Evolutionary conservation across 2,113 vertebrate species (phyloP).

Genomic region (Porphyrio hochstetteri): DNA sequence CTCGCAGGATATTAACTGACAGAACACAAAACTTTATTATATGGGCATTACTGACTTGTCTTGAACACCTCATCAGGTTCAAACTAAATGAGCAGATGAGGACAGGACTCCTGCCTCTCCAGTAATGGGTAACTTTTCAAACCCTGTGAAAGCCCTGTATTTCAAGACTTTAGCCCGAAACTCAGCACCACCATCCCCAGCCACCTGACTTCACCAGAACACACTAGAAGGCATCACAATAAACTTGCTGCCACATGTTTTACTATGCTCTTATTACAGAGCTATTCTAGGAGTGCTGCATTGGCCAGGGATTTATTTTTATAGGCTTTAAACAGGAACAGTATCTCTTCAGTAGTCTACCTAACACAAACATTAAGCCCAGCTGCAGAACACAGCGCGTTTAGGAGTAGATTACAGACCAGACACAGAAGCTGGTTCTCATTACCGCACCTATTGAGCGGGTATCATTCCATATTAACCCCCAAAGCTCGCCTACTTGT

Average conservation of each 20-base stretch:
- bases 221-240: conserved; percentile 31
- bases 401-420: not conserved
- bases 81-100: not conserved
- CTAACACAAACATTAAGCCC: not conserved
- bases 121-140: not conserved
- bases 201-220: conserved; percentile 3
- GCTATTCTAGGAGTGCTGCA: conserved; percentile 14
- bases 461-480: not conserved
- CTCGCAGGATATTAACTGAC: not conserved
- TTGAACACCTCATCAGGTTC: not conserved
- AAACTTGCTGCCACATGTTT: conserved; percentile 3
- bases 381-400: not conserved
- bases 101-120: not conserved
- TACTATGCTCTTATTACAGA: conserved; percentile 34
- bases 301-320: conserved; percentile 23
- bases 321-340: not conserved
- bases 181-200: not conserved
- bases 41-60: not conserved
- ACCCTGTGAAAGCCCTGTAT: not conserved
- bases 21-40: not conserved
- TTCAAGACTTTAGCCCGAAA: not conserved
- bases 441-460: not conserved
- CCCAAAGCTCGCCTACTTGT: not conserved
- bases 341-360: not conserved
- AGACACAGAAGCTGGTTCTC: not conserved